Base-by-base conservation (phyloP, 2,113 vertebrate genomes). In the Herpailurus yagouaroundi region DNA sequence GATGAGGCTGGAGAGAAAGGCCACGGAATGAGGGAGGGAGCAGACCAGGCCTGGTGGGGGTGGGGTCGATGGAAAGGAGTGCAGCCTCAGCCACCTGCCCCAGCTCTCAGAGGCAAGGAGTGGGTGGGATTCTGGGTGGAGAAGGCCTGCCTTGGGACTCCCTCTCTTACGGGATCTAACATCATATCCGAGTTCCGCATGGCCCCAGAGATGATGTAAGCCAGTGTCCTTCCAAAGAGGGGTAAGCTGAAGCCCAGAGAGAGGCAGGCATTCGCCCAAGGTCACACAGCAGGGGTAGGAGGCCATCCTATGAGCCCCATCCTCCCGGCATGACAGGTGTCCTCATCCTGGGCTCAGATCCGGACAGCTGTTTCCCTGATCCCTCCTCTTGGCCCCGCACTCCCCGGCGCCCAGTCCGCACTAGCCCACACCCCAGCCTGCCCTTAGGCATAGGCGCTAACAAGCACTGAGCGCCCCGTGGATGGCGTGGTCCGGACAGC, bases 401-500 rank as follows among this genome's bases (percentile, higher is more conserved):
- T 77, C 55, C 41, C 7, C 29, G 57, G 79, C 13, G 15, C 52
- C 55, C 52, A 66, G 31, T 48, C 74, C 33, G 36, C 80, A 38
- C 14, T 50, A 36, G 12, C 38, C 57, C 73, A 48, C 66, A 69
- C 50, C 29, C 19, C 15, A 60, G 79, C 38, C 29, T 16, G 55
- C 13, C 41, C 50, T 52, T 41, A 19, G 87, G 79, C 63, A 48
- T 19, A 79, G 81, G 52, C 7, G 7, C 92, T 63, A 29, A 33
- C 76, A 27, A 27, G 60, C 45, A 8, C 91, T 57, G 96, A 96
- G 93, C 94, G 93, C 93, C 94, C 95, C 81, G 87, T 97, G 97
- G 69, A 91, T 84, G 68, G 97, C 80, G 23, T 55, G 91, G 80
- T 81, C 80, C 7, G 16, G 88, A 66, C 63, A 63, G 91, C 74